Evolutionary conservation across 37 sponge, comb jelly and placozoan species (phyloP).

Genomic region (Theonella swinhoei): DNA sequence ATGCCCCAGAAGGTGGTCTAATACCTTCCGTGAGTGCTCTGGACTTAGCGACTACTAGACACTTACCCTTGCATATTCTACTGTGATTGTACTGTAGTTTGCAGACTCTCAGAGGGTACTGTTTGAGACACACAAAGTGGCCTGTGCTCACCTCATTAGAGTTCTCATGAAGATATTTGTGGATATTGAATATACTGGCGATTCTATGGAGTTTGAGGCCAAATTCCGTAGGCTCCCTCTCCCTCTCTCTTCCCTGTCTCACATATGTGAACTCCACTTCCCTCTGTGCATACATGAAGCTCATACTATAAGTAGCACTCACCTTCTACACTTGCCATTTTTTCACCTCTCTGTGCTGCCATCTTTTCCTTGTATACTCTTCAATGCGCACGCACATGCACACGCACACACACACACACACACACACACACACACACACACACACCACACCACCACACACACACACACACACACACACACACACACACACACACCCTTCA

Average conservation of each 20-base stretch:
- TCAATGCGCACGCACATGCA: not conserved
- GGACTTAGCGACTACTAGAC: not conserved
- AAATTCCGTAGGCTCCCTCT: constrained; percentile 78
- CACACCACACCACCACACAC: no score
- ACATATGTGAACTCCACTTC: not conserved
- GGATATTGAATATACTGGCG: constrained; percentile 90
- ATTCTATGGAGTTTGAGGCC: constrained; percentile 87
- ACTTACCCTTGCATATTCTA: no score
- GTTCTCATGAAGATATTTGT: constrained; percentile 78
- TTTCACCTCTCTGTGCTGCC: not conserved
- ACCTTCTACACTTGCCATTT: not conserved
- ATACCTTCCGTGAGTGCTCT: no score
- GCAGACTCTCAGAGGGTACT: constrained; percentile 9
- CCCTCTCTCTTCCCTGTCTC: not conserved
- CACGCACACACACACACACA: not conserved
- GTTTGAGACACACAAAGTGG: constrained; percentile 43
- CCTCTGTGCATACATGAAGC: not conserved
- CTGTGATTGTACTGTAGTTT: constrained; percentile 1
- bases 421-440: no score
- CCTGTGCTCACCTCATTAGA: constrained; percentile 41
- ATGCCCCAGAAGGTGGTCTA: no score
- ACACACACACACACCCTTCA: no score
- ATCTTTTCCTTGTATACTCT: not conserved
- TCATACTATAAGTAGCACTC: not conserved
- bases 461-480: no score